These are phyloP conservation scores for Camponotus vicinus DNA, from an alignment of 1,140 invertebrate species.

Conservation along the genomic window DNA sequence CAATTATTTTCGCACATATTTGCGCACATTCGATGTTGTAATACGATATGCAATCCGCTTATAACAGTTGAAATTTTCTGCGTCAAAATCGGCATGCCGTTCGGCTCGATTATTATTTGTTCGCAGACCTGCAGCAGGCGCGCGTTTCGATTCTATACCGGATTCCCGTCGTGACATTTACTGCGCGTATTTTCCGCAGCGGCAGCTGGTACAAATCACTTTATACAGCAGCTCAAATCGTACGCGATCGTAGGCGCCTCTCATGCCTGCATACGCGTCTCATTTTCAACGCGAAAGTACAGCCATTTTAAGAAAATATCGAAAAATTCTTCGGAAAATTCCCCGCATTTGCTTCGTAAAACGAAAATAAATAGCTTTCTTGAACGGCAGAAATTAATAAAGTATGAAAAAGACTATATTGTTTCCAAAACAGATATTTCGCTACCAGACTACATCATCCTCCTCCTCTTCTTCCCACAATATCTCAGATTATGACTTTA, in stretches of 20 bases:
- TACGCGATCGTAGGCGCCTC: neutral
- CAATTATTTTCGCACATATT: conserved; percentile 16
- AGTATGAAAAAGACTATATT: neutral
- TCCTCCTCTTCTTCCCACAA: neutral
- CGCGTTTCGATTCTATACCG: conserved; percentile 57
- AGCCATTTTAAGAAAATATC: neutral
- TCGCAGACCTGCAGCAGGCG: conserved; percentile 35
- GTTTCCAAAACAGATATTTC: neutral
- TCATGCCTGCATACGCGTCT: neutral
- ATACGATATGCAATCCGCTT: conserved; percentile 27
- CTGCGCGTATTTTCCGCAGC: conserved; percentile 63
- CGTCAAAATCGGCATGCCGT: conserved; percentile 7
- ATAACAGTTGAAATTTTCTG: conserved; percentile 52
- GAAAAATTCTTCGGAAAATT: neutral
- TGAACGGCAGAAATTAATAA: conserved; percentile 1
- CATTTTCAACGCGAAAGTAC: neutral
- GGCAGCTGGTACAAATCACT: conserved; percentile 63
- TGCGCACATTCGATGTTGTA: conserved; percentile 12
- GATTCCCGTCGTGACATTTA: conserved; percentile 63
- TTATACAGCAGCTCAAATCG: conserved; percentile 47
- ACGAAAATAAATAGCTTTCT: conserved; percentile 1
- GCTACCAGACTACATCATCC: neutral
- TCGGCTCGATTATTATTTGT: conserved; percentile 52
- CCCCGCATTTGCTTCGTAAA: neutral
- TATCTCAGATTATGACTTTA: neutral